Conservation (phyloP, 2,888 invertebrate species). For the Philereme transversata region DNA sequence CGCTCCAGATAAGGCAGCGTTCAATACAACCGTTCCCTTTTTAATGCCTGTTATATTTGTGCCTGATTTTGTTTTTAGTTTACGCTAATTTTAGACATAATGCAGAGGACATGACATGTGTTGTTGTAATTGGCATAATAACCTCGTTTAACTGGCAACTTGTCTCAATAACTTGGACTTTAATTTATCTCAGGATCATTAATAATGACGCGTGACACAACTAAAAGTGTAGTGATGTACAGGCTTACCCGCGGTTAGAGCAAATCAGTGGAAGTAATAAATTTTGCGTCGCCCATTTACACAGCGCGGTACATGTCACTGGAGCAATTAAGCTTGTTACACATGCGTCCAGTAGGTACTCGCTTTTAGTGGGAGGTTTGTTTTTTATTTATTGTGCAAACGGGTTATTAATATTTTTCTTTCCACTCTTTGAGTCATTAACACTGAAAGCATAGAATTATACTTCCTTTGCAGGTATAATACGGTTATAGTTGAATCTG, state of each 20-base stretch:
- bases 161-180: not conserved
- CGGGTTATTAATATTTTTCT: not conserved
- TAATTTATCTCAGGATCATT: not conserved
- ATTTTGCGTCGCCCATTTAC: not conserved
- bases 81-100: not conserved
- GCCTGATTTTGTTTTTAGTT: too few species aligned
- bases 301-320: constrained; percentile 8
- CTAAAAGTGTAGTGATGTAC: not conserved
- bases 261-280: constrained; percentile 7
- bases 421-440: too few species aligned
- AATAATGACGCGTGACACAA: constrained; percentile 1
- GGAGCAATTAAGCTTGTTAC: constrained; percentile 1
- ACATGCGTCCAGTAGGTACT: not conserved
- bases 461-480: not conserved
- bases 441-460: too few species aligned
- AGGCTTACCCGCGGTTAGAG: constrained; percentile 1
- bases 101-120: not conserved
- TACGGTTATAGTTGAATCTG: not conserved
- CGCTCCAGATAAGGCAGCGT: constrained; percentile 14
- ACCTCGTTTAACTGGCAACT: not conserved
- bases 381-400: not conserved
- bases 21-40: too few species aligned
- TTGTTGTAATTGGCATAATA: not conserved
- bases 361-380: not conserved
- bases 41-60: too few species aligned